Evolutionary conservation across 2,888 invertebrate genomes (phyloP).

Genomic region (Protodeltote pygarga): DNA sequence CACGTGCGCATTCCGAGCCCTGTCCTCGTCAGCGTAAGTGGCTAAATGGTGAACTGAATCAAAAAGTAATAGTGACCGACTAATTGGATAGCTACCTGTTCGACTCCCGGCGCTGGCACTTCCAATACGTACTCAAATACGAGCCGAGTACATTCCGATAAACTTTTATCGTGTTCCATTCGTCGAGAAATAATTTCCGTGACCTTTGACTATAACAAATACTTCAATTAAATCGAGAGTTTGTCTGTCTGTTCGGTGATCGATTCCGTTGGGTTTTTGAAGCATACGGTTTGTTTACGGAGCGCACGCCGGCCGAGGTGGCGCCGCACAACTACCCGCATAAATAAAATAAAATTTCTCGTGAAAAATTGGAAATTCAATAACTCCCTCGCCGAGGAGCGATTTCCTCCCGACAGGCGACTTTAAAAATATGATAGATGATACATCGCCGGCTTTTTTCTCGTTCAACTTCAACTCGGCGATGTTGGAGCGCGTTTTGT

Average conservation of each 20-base stretch:
- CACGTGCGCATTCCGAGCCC: neutral
- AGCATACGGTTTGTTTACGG: constrained; percentile 39
- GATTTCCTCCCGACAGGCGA: constrained; percentile 56
- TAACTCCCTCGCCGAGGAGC: constrained; percentile 57
- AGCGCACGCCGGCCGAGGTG: constrained; percentile 37
- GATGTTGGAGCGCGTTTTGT: constrained; percentile 13
- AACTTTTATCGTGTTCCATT: constrained; percentile 31
- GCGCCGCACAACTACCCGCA: constrained; percentile 37
- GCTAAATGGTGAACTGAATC: neutral
- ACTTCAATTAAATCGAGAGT: constrained; percentile 47
- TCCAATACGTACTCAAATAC: neutral
- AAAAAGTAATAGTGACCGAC: neutral
- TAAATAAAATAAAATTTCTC: constrained; percentile 59
- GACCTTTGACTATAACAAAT: constrained; percentile 33
- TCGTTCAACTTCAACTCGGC: constrained; percentile 19
- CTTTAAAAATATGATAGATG: constrained; percentile 66
- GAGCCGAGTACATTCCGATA: neutral
- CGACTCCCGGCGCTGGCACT: no score
- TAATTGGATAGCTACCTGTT: neutral
- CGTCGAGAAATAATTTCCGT: constrained; percentile 31
- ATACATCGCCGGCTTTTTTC: constrained; percentile 43
- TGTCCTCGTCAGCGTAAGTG: neutral
- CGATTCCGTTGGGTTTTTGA: constrained; percentile 41
- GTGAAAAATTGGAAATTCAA: constrained; percentile 69
- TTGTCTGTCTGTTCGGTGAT: constrained; percentile 40